Evolutionary conservation across 2,888 invertebrate species (phyloP).

Genomic region (Drosophila rubida): DNA sequence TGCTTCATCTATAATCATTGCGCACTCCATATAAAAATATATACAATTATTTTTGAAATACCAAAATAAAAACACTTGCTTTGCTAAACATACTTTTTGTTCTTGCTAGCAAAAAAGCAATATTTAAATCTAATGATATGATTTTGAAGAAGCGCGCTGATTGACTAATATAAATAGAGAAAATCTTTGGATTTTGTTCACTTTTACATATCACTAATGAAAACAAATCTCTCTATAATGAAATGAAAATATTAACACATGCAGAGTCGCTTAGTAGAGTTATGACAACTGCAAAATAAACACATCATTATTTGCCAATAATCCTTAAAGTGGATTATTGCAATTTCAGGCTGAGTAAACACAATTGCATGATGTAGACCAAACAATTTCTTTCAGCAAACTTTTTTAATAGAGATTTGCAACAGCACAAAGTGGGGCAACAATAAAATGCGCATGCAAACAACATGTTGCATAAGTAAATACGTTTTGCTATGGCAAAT

Average conservation of each 20-base stretch:
- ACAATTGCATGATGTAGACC: conserved; percentile 5
- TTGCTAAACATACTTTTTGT: too few relatives aligned
- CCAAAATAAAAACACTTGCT: too few relatives aligned
- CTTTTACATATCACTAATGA: too few relatives aligned
- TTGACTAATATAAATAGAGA: too few relatives aligned
- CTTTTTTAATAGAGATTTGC: conserved; percentile 15
- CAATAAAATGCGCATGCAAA: conserved; percentile 26
- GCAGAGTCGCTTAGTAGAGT: neutral
- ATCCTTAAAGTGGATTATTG: conserved; percentile 10
- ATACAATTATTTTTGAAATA: too few relatives aligned
- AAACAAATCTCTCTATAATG: too few relatives aligned
- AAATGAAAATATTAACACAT: neutral
- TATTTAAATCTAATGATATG: too few relatives aligned
- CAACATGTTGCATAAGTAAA: conserved; percentile 54
- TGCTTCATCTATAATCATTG: too few relatives aligned
- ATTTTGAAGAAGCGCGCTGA: too few relatives aligned
- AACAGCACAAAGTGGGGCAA: conserved; percentile 37
- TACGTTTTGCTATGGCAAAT: conserved; percentile 15
- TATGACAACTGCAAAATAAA: neutral
- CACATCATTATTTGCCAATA: neutral
- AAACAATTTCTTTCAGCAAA: conserved; percentile 5
- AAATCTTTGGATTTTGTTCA: too few relatives aligned
- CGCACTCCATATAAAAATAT: too few relatives aligned
- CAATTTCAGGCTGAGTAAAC: neutral
- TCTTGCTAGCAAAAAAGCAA: too few relatives aligned